phyloP scores from a whole-genome alignment of 2,888 invertebrate genomes.

The Rhopalosiphum nymphaeae region DNA sequence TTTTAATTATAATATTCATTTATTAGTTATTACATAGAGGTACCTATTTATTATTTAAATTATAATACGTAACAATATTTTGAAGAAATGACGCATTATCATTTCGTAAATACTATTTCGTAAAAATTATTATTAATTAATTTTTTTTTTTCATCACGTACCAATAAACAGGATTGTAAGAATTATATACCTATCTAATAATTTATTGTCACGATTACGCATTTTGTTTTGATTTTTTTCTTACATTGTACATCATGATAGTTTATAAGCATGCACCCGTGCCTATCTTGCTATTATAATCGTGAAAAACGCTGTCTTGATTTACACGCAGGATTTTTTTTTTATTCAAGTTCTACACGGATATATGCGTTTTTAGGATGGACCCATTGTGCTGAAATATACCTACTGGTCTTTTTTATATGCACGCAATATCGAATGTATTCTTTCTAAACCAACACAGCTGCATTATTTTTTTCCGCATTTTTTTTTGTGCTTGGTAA shows the following conservation, averaged over 20 bases:
- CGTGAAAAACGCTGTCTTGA: conserved; percentile 51
- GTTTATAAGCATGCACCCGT: conserved; percentile 26
- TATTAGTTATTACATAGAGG: neutral
- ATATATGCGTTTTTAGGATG: conserved; percentile 47
- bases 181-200: conserved; percentile 4
- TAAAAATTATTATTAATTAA: conserved; percentile 22
- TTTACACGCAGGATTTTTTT: conserved; percentile 60
- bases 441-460: conserved; percentile 64
- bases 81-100: neutral
- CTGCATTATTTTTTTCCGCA: conserved; percentile 60
- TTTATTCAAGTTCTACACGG: conserved; percentile 26
- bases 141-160: neutral
- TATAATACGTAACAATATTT: neutral
- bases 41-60: neutral
- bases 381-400: conserved; percentile 29
- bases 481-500: conserved; percentile 57
- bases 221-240: conserved; percentile 6
- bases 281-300: conserved; percentile 48
- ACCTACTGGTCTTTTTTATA: conserved; percentile 53
- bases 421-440: conserved; percentile 40
- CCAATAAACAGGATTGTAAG: neutral
- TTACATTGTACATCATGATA: neutral
- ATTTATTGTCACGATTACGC: conserved; percentile 30
- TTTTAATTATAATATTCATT: neutral
- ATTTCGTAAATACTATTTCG: conserved; percentile 12